Percentiles rank a stretch among this genome's conserved stretches.
These are phyloP conservation scores for Enteromius radiatus DNA, from an alignment of 2,797 vertebrate species.

Conservation along the genomic window DNA sequence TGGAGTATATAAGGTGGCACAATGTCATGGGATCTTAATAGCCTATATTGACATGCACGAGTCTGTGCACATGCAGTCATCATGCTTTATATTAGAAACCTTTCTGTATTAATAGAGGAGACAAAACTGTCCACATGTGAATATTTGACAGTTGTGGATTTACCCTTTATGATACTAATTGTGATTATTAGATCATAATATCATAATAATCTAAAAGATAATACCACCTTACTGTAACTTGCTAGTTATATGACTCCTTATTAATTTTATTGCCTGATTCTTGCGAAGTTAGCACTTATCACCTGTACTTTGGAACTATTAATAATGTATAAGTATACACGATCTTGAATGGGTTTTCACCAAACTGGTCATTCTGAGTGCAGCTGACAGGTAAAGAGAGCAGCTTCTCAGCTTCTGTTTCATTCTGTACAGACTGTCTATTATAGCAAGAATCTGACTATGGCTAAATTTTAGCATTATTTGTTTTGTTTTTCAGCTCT, in stretches of 20 bases:
- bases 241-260: constrained; percentile 15
- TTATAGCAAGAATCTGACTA: not conserved
- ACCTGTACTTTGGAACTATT: constrained; percentile 75
- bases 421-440: not conserved
- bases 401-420: not conserved
- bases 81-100: not conserved
- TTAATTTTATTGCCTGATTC: constrained; percentile 36
- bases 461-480: not conserved
- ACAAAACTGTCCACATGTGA: not conserved
- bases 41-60: not conserved
- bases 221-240: not conserved
- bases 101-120: not conserved
- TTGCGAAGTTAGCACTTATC: constrained; percentile 66
- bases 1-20: not conserved
- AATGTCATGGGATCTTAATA: not conserved
- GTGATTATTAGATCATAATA: not conserved
- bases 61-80: not conserved
- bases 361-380: constrained; percentile 31
- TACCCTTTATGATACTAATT: not conserved
- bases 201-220: constrained; percentile 28
- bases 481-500: constrained; percentile 40
- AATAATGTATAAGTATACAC: constrained; percentile 76
- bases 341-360: constrained; percentile 30
- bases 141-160: not conserved
- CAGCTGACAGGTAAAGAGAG: constrained; percentile 51